Evolutionary conservation across 2,888 invertebrate genomes (phyloP), one percentile per base, ranked within the genome.

Genomic region (Mimumesa dahlbomi): DNA sequence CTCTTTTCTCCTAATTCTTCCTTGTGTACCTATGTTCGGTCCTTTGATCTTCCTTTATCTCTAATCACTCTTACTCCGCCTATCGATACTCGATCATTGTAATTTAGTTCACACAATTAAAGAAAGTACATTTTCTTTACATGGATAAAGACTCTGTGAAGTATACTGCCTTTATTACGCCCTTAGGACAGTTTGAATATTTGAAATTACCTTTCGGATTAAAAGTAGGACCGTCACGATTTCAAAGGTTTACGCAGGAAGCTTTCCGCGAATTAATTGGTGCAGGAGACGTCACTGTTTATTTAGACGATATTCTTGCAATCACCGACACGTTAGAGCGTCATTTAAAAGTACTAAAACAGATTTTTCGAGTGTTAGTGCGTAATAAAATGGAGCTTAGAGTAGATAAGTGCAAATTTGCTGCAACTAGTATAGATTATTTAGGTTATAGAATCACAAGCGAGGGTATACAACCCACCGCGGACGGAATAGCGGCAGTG

Each of bases 91-190:
- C n/a, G n/a, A n/a, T n/a, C n/a, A n/a, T n/a, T n/a, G n/a, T n/a
- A n/a, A n/a, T n/a, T n/a, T n/a, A n/a, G n/a, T n/a, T n/a, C n/a
- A n/a, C n/a, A n/a, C n/a, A n/a, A n/a, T n/a, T n/a, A n/a, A n/a
- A n/a, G n/a, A n/a, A n/a, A n/a, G n/a, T n/a, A n/a, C n/a, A n/a
- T n/a, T n/a, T n/a, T n/a, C n/a, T n/a, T n/a, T n/a, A n/a, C n/a
- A n/a, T 25, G 25, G 25, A 25, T 25, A 25, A 25, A 25, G 25
- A 25, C 7, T 25, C 25, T 3, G 25, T 25, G 3, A 25, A 25
- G 25, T 25, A 31, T 43, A 52, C 52, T n/a, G 11, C 52, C 0
- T 50, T 50, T 21, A n/a, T 50, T 11, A 50, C 50, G n/a, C 50
- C 38, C 14, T 11, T 50, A 0, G 50, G 38, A n/a, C 50, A 50